Percentiles rank a stretch among this genome's conserved stretches.
Conservation (phyloP, 1,140 invertebrate genomes). For the Listronotus bonariensis region DNA sequence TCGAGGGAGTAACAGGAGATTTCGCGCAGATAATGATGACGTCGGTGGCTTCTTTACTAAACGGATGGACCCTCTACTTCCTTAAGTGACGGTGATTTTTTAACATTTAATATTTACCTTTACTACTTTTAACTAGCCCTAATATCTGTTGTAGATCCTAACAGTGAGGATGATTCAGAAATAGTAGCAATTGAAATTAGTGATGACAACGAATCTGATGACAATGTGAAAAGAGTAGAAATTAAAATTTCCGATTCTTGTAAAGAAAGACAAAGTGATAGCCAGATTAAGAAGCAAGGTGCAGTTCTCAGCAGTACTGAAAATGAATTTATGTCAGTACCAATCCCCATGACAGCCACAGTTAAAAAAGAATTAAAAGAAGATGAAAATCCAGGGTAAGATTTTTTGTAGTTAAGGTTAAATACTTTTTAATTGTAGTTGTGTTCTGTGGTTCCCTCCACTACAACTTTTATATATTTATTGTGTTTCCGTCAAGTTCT, state of each 20-base stretch:
- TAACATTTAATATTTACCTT: too few species aligned
- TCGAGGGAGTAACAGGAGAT: too few species aligned
- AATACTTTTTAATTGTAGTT: too few species aligned
- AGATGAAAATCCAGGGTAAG: slow-evolving; percentile 12
- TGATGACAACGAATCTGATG: neutral
- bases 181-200: slow-evolving; percentile 2
- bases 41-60: too few species aligned
- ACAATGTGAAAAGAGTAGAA: neutral
- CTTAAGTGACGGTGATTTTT: too few species aligned
- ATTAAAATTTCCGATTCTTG: neutral
- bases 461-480: too few species aligned
- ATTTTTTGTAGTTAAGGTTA: too few species aligned
- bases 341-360: neutral
- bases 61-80: too few species aligned
- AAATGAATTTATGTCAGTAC: neutral
- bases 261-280: neutral
- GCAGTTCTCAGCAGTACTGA: too few species aligned
- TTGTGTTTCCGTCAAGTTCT: too few species aligned
- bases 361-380: neutral
- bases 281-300: neutral
- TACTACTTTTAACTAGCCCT: neutral
- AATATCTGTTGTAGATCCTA: neutral
- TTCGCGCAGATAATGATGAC: too few species aligned
- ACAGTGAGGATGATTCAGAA: slow-evolving; percentile 1
- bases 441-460: too few species aligned